phyloP scores from a whole-genome alignment of 1,140 invertebrate genomes.

The Aphelinus atriplicis region DNA sequence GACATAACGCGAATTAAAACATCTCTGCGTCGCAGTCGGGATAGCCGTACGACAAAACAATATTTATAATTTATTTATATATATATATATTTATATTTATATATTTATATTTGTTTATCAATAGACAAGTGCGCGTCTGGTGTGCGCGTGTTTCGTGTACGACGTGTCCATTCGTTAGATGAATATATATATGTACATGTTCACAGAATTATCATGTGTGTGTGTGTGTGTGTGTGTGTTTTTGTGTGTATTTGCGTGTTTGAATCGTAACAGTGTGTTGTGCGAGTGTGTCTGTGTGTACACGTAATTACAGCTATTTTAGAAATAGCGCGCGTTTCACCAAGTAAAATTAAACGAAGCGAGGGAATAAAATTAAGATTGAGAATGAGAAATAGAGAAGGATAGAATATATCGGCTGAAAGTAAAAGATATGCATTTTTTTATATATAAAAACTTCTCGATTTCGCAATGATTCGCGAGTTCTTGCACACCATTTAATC shows the following conservation, averaged over 20 bases:
- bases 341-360: constrained; percentile 1
- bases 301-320: constrained; percentile 24
- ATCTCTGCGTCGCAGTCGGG: constrained; percentile 46
- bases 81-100: background rate
- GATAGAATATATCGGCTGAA: constrained; percentile 15
- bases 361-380: background rate
- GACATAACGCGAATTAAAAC: constrained; percentile 48
- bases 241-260: background rate
- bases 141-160: background rate
- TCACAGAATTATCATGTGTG: background rate
- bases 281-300: background rate
- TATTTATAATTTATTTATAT: constrained; percentile 39
- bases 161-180: background rate
- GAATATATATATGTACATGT: background rate
- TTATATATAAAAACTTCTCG: constrained; percentile 16
- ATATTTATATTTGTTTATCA: too few relatives aligned
- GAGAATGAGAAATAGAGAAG: constrained; percentile 2
- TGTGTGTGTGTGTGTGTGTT: constrained; percentile 5
- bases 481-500: background rate
- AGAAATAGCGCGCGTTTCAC: constrained; percentile 15
- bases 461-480: constrained; percentile 8
- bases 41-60: constrained; percentile 46
- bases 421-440: constrained; percentile 17
- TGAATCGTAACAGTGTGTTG: too few relatives aligned
- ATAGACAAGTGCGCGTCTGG: too few relatives aligned